These are phyloP conservation scores for Ardeotis arabs DNA, from an alignment of 2,113 vertebrate genomes.

Conservation along the genomic window DNA sequence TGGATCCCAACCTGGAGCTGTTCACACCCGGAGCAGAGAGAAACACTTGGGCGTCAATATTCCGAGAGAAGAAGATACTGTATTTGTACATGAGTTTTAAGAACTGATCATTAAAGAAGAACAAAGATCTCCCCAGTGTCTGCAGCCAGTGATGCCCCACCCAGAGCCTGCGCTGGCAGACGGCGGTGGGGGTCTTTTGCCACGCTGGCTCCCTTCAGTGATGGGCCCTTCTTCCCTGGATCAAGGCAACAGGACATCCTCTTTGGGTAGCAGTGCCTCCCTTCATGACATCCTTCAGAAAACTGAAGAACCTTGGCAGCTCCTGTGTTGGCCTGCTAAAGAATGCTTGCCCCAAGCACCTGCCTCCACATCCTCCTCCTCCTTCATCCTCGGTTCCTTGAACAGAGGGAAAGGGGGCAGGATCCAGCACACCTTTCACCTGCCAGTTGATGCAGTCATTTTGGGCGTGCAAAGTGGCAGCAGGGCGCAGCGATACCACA, in stretches of 20 bases:
- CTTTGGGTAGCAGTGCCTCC: background rate
- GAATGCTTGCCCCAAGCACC: background rate
- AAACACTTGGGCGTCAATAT: background rate
- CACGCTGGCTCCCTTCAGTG: background rate
- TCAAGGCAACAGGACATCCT: background rate
- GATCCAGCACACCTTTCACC: background rate
- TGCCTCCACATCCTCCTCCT: background rate
- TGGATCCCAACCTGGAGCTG: background rate
- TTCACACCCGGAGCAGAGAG: background rate
- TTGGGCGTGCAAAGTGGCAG: background rate
- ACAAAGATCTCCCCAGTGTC: background rate
- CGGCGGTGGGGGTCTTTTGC: rapidly evolving
- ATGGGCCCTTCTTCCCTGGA: background rate
- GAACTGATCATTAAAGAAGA: background rate
- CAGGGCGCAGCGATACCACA: background rate
- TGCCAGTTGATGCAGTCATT: background rate
- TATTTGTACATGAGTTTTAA: background rate
- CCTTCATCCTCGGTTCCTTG: background rate
- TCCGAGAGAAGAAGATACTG: background rate
- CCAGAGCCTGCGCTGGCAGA: background rate
- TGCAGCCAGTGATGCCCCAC: background rate
- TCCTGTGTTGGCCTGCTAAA: background rate
- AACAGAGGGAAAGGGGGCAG: background rate
- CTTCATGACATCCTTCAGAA: background rate
- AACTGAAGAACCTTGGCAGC: background rate